These are phyloP conservation scores for Oncorhynchus kisutch DNA, from an alignment of 2,113 vertebrate species.

Conservation along the genomic window DNA sequence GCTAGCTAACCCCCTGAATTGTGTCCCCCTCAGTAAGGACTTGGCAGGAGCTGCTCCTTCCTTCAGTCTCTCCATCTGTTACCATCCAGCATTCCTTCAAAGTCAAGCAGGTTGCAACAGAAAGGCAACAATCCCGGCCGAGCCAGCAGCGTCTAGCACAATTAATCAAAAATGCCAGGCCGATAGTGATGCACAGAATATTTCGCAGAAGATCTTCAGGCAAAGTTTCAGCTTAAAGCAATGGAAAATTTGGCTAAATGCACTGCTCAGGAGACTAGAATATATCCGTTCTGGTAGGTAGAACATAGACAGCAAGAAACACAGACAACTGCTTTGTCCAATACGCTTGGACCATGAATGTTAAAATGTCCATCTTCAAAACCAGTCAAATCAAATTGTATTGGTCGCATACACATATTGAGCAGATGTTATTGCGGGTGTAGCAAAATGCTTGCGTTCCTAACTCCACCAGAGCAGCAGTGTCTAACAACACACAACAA, in stretches of 20 bases:
- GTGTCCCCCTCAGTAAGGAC: conserved; percentile 39
- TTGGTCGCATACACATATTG: too few species aligned
- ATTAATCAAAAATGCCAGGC: conserved; percentile 35
- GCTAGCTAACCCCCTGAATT: conserved; percentile 40
- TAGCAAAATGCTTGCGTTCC: too few species aligned
- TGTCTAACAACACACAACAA: too few species aligned
- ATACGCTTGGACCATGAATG: too few species aligned
- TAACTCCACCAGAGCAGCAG: too few species aligned
- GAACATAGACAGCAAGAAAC: background rate
- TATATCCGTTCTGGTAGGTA: too few species aligned
- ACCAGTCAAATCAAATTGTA: too few species aligned
- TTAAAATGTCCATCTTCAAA: too few species aligned
- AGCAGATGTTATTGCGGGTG: too few species aligned
- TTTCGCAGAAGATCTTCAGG: too few species aligned
- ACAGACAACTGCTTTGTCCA: too few species aligned
- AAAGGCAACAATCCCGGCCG: too few species aligned
- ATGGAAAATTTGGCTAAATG: background rate
- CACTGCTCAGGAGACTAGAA: background rate
- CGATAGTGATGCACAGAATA: background rate
- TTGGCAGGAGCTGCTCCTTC: conserved; percentile 45
- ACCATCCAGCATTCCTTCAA: conserved; percentile 31
- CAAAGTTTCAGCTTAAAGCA: background rate
- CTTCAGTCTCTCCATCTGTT: conserved; percentile 44
- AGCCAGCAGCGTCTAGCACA: conserved; percentile 28
- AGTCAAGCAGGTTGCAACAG: conserved; percentile 44